Conservation (phyloP, 2,113 vertebrate species). For the Cololabis saira region DNA sequence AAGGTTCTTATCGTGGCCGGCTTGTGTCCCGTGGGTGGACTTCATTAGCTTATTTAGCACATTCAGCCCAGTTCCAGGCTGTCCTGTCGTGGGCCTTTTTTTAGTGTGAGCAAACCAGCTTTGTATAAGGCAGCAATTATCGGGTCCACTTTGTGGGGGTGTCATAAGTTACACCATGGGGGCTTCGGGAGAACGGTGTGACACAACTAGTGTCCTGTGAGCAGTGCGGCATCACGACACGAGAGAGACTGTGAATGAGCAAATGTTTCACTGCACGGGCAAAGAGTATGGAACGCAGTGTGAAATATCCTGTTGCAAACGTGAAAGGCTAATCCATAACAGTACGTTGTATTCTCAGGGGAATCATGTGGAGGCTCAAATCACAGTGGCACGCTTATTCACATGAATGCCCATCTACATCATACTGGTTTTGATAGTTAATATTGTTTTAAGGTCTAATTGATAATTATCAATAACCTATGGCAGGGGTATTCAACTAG, state of each 20-base stretch:
- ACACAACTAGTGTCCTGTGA: slow-evolving; percentile 29
- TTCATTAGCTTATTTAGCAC: slow-evolving; percentile 78
- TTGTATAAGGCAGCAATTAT: slow-evolving; percentile 73
- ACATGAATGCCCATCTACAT: slow-evolving; percentile 32
- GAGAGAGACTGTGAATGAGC: slow-evolving; percentile 45
- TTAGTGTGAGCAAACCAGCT: slow-evolving; percentile 57
- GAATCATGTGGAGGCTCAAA: slow-evolving; percentile 33
- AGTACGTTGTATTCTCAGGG: slow-evolving; percentile 60
- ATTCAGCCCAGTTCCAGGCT: slow-evolving; percentile 65
- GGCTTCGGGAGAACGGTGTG: slow-evolving; percentile 24
- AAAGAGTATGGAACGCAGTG: slow-evolving; percentile 50
- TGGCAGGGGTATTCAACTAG: no score
- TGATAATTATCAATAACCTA: no score
- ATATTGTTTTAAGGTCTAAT: neutral
- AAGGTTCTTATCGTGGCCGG: slow-evolving; percentile 75
- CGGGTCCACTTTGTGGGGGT: slow-evolving; percentile 68
- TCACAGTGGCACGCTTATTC: neutral
- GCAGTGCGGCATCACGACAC: slow-evolving; percentile 45
- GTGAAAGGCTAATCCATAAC: slow-evolving; percentile 50
- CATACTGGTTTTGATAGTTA: slow-evolving; percentile 11
- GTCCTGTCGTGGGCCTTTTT: slow-evolving; percentile 71
- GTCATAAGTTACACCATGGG: slow-evolving; percentile 64
- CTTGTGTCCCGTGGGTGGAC: slow-evolving; percentile 76
- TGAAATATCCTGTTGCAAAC: slow-evolving; percentile 64
- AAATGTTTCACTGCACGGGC: slow-evolving; percentile 46